These are phyloP conservation scores for Brachionus rotundiformis DNA, from an alignment of 1,140 invertebrate genomes.

Conservation along the genomic window DNA sequence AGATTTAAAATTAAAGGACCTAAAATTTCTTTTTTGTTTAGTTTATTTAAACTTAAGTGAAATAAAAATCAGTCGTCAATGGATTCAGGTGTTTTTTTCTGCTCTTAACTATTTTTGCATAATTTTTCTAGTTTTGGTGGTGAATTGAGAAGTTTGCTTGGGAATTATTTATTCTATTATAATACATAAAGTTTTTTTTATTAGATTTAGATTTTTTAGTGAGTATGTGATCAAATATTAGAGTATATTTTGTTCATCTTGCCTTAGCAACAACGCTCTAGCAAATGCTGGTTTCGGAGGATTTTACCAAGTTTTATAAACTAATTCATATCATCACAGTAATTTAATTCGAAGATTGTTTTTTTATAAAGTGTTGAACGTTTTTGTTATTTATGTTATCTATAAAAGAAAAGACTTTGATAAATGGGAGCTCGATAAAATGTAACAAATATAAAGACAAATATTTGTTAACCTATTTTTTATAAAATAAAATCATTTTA, in stretches of 20 bases:
- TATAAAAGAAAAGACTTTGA: too few relatives aligned
- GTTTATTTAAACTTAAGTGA: constrained; percentile 9
- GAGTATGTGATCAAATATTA: constrained; percentile 28
- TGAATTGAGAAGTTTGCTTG: constrained; percentile 44
- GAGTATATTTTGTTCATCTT: constrained; percentile 23
- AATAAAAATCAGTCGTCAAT: constrained; percentile 48
- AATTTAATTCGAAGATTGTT: not conserved
- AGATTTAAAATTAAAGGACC: constrained; percentile 11
- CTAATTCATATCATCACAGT: not conserved
- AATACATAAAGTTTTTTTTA: constrained; percentile 34
- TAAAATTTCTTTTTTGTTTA: constrained; percentile 28
- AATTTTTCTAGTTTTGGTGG: constrained; percentile 4
- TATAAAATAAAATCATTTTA: too few relatives aligned
- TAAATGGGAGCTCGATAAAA: too few relatives aligned
- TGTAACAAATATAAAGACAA: too few relatives aligned
- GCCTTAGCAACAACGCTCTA: constrained; percentile 33
- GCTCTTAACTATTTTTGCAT: not conserved
- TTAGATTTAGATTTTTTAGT: not conserved
- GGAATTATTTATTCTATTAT: constrained; percentile 37
- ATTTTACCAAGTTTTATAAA: not conserved
- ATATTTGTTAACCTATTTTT: too few relatives aligned
- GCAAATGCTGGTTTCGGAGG: not conserved
- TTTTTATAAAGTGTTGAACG: too few relatives aligned
- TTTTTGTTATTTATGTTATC: too few relatives aligned
- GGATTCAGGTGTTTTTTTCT: constrained; percentile 23